Conservation (phyloP, 1,140 invertebrate species). For the Aphaenogaster rudis region DNA sequence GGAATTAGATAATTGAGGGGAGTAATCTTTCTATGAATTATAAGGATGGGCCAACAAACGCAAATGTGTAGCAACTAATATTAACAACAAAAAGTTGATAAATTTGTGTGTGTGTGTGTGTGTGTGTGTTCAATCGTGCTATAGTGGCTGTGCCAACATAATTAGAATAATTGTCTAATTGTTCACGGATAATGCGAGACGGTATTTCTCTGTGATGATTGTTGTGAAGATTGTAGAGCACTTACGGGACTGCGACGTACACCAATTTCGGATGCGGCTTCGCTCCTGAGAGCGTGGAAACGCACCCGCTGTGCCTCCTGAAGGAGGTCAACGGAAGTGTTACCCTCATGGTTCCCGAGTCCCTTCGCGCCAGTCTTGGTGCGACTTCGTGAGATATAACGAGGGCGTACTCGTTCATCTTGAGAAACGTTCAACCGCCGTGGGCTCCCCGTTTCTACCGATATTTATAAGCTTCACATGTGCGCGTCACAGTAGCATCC, state of each 20-base stretch:
- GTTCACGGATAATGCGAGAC: not conserved
- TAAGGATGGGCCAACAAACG: not conserved
- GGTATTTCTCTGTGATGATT: not conserved
- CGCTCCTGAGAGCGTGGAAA: conserved; percentile 79
- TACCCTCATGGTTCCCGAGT: conserved; percentile 84
- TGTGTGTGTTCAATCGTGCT: not conserved
- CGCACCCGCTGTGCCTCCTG: conserved; percentile 84
- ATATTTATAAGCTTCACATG: conserved; percentile 13
- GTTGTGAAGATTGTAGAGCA: conserved; percentile 54
- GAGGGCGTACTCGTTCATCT: conserved; percentile 82
- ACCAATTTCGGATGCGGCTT: conserved; percentile 81
- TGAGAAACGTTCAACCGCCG: conserved; percentile 37
- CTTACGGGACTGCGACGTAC: conserved; percentile 85
- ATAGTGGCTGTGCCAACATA: not conserved
- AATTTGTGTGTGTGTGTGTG: not conserved
- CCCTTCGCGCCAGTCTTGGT: conserved; percentile 80
- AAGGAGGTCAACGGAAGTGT: conserved; percentile 82
- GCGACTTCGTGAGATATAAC: conserved; percentile 78
- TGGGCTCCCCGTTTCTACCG: not conserved
- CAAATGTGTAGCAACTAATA: not conserved
- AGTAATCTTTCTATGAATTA: not conserved
- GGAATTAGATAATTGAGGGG: not conserved
- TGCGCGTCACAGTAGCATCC: conserved; percentile 4
- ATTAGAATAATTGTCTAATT: not conserved
- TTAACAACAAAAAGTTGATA: not conserved